Conservation (phyloP, 2,113 vertebrate genomes). For the Dasyurus viverrinus region DNA sequence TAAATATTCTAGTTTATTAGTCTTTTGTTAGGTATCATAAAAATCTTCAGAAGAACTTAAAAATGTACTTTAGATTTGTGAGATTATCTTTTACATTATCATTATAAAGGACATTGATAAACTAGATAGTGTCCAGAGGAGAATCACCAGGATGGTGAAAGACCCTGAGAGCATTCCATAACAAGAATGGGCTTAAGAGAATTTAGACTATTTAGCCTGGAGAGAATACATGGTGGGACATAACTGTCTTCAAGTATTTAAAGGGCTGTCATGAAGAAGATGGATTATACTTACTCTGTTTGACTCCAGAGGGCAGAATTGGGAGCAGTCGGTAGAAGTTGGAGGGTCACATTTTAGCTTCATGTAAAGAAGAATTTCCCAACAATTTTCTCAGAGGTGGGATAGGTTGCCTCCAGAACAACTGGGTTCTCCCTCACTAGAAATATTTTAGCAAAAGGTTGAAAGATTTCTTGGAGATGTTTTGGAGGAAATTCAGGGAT, state of each 20-base stretch:
- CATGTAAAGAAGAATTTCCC: not conserved
- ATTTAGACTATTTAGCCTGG: not conserved
- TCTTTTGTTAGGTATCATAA: slow-evolving; percentile 26
- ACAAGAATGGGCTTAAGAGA: not conserved
- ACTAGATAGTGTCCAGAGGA: not conserved
- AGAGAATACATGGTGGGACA: not conserved
- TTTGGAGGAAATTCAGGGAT: not conserved
- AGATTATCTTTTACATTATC: not conserved
- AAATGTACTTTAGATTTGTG: not conserved
- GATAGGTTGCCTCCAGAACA: not conserved
- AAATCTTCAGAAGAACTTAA: not conserved
- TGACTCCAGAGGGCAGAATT: not conserved
- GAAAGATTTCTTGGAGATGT: not conserved
- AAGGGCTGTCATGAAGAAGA: not conserved
- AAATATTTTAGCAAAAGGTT: not conserved
- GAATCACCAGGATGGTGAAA: not conserved
- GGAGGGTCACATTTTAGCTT: not conserved
- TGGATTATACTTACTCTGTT: not conserved
- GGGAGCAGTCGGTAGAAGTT: not conserved
- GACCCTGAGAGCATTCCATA: not conserved
- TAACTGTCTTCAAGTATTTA: not conserved
- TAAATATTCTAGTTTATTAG: not conserved
- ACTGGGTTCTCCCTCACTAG: not conserved
- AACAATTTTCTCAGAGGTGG: not conserved
- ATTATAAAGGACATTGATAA: not conserved